Base-by-base conservation (phyloP, 2,888 invertebrate species). In the Tetranychus truncatus region DNA sequence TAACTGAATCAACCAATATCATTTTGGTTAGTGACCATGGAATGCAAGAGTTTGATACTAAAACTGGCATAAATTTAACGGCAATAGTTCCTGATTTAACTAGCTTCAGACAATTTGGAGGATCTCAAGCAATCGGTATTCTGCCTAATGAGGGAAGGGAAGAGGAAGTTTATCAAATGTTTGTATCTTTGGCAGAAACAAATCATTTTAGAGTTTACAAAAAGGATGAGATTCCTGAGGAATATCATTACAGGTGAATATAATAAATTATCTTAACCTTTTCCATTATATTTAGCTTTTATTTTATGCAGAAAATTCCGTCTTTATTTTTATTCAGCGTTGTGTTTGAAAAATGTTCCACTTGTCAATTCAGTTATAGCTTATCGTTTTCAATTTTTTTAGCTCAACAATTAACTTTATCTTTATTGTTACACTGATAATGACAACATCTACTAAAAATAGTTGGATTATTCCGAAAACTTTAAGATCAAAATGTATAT, bases 61-160 rank as follows among this genome's bases (percentile, higher is more conserved):
- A 84, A 6, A 82, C 84, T 78, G 85, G 88, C 78, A 85, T 88
- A 65, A 85, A 88, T 81, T 81, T 88, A 34, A 84, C 85, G 0
- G 82, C 84, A 46, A 85, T 84, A 78, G 81, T 88, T 65, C 34
- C 34, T 34, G 83, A 83, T 77, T 81, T 76, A 7, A 74, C 83
- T 71, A 83, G 85, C n/a, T 87, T 85, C 80, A 80, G 80, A 34
- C 81, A 83, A 67, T 84, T 85, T 77, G 87, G 86, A 2, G 81
- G 83, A 0, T 85, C 86, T 21, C 88, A 89, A 5, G 84, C 86
- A 66, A 82, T 87, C 72, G 86, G 87, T 80, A 85, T 89, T 76
- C 84, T 85, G 77, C 88, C 89, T 1, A 84, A 85, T 44, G 21
- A 24, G 18, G 73, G 66, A 11, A n/a, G 44, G 15, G 20, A 66